Conservation (phyloP, 2,113 vertebrate species). For the Phaethornis superciliosus region DNA sequence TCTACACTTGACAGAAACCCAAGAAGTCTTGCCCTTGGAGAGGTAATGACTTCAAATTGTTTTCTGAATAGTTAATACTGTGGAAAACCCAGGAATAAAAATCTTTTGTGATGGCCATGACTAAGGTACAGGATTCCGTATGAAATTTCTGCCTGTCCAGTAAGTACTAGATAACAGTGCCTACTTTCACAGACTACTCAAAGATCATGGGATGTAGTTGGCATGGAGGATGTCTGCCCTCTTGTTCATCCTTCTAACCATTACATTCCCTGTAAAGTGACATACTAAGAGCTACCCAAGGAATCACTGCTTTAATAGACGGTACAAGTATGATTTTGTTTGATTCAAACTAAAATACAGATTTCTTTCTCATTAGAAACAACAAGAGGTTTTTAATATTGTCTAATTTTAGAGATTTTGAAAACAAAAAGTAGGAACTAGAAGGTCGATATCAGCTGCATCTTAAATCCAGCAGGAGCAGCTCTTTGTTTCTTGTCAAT, state of each 20-base stretch:
- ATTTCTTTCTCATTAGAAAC: too few species aligned
- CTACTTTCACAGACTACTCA: neutral
- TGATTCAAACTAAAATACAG: too few species aligned
- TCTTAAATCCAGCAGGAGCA: too few species aligned
- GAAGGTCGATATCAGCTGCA: too few species aligned
- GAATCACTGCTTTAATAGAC: too few species aligned
- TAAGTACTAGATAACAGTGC: neutral
- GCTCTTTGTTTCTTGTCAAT: too few species aligned
- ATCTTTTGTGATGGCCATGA: neutral
- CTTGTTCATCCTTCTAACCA: neutral
- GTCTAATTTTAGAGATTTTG: too few species aligned
- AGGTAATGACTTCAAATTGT: neutral
- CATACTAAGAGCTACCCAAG: too few species aligned
- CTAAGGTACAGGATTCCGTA: neutral
- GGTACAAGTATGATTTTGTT: too few species aligned
- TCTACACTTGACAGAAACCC: neutral
- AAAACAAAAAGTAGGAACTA: too few species aligned
- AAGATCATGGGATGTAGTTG: neutral
- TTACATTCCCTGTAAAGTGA: neutral
- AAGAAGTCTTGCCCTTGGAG: neutral
- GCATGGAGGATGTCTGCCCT: neutral
- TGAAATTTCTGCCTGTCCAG: neutral
- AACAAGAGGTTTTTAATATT: too few species aligned
- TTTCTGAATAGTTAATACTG: neutral
- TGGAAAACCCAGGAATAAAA: neutral